Percentiles rank a stretch among this genome's conserved stretches.
phyloP scores from a whole-genome alignment of 2,113 vertebrate species.

The Ursus arctos region DNA sequence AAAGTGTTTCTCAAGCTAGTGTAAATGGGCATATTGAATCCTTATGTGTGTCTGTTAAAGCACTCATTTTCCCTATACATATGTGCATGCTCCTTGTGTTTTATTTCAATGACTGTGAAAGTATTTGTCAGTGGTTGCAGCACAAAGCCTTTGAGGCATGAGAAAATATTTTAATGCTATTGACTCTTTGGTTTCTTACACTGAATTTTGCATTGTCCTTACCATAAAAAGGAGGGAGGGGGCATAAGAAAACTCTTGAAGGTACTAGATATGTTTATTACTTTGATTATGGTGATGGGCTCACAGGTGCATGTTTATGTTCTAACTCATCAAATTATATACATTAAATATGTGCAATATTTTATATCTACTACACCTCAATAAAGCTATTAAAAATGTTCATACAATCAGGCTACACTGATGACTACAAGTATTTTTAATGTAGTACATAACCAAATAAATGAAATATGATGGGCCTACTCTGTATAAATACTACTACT shows the following conservation, averaged over 20 bases:
- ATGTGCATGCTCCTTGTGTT: background rate
- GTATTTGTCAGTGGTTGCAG: background rate
- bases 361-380: background rate
- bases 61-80: background rate
- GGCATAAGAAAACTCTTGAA: background rate
- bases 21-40: background rate
- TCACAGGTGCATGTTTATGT: background rate
- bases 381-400: background rate
- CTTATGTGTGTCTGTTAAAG: background rate
- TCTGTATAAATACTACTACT: background rate
- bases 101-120: background rate
- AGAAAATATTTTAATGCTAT: background rate
- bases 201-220: background rate
- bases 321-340: background rate
- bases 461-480: background rate
- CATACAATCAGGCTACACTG: background rate
- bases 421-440: background rate
- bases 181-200: background rate
- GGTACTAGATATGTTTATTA: background rate
- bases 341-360: background rate
- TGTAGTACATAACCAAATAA: background rate
- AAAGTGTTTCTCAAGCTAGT: background rate
- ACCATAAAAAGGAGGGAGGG: background rate
- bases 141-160: background rate
- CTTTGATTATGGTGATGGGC: background rate